A percentile compares a stretch with the other conserved stretches of the same genome.
phyloP scores from a whole-genome alignment of 2,888 invertebrate species.

The Ypsolopha sequella region DNA sequence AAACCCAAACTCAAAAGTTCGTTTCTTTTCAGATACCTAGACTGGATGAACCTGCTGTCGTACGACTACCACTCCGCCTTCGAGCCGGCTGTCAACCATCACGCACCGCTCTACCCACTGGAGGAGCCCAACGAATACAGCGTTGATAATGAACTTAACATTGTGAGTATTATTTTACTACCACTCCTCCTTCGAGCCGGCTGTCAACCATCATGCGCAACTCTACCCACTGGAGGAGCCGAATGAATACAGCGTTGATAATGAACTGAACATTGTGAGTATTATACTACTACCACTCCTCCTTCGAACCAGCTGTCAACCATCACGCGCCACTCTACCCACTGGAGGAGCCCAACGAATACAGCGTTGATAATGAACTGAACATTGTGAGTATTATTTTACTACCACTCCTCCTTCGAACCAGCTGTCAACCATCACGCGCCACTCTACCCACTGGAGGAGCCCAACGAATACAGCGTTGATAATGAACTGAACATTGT shows the following conservation, averaged over 20 bases:
- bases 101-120: constrained; percentile 85
- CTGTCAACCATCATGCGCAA: not conserved
- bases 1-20: not conserved
- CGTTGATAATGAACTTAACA: constrained; percentile 88
- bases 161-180: constrained; percentile 73
- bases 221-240: too few relatives aligned
- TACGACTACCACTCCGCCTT: constrained; percentile 95
- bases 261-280: too few relatives aligned
- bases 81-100: constrained; percentile 92
- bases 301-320: constrained; percentile 91
- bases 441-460: not conserved
- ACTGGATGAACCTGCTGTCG: constrained; percentile 92
- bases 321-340: constrained; percentile 92
- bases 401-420: too few relatives aligned
- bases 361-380: constrained; percentile 88
- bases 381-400: constrained; percentile 81
- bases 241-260: not conserved
- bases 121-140: constrained; percentile 90
- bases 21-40: constrained; percentile 74
- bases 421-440: not conserved
- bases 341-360: constrained; percentile 85
- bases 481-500: too few relatives aligned
- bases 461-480: not conserved
- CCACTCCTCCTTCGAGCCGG: too few relatives aligned
- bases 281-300: constrained; percentile 96